These are phyloP conservation scores for Dicrostonyx torquatus DNA, from an alignment of 2,797 vertebrate species.

Conservation along the genomic window DNA sequence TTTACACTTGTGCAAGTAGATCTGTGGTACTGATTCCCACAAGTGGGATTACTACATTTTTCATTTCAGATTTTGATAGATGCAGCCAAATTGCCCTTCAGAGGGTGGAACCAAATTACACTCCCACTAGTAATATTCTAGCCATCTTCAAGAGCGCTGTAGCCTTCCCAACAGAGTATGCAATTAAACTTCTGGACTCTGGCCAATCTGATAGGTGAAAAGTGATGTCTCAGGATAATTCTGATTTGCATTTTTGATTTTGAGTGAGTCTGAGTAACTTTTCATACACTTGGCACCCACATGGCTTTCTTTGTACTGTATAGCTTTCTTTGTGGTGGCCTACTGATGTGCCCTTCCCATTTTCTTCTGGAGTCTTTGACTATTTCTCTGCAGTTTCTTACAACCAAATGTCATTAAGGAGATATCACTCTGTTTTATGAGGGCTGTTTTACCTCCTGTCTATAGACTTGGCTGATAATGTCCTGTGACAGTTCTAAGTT, in stretches of 20 bases:
- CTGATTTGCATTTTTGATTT: slow-evolving; percentile 55
- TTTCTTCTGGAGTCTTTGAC: not conserved
- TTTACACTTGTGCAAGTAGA: slow-evolving; percentile 24
- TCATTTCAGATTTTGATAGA: slow-evolving; percentile 39
- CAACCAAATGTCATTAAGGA: not conserved
- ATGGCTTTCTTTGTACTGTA: not conserved
- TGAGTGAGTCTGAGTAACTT: slow-evolving; percentile 41
- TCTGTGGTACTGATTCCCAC: slow-evolving; percentile 15
- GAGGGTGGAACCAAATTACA: not conserved
- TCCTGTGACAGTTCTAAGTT: not conserved
- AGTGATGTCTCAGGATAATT: slow-evolving; percentile 7
- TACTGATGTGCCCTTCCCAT: not conserved
- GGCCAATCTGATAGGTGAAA: slow-evolving; percentile 61
- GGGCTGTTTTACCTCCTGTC: not conserved
- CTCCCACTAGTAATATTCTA: not conserved
- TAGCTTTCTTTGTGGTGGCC: not conserved
- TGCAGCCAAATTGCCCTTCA: not conserved
- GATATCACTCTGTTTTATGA: not conserved
- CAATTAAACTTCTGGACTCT: not conserved
- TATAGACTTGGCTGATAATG: not conserved
- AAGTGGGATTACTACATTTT: slow-evolving; percentile 21
- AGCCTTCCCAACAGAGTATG: not conserved
- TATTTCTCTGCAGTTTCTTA: slow-evolving; percentile 32
- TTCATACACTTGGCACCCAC: not conserved
- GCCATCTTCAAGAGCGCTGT: not conserved